Percentiles rank a stretch among this genome's conserved stretches.
Conservation (phyloP, 2,888 invertebrate genomes). For the Dynastes hyllus region DNA sequence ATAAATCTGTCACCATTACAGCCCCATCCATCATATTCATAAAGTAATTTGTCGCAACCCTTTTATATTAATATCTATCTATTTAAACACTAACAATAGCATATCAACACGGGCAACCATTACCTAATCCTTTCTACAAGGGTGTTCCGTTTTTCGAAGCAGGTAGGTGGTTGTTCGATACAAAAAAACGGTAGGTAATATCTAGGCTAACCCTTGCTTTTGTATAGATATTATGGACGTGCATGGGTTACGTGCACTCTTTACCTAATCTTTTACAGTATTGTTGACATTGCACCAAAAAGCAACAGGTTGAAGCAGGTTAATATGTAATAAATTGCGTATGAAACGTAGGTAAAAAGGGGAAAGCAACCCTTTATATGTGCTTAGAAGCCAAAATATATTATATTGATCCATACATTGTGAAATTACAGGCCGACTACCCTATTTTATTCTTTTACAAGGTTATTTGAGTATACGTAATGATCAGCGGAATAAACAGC, state of each 20-base stretch:
- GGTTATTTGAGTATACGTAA: too few relatives aligned
- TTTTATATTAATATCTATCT: background rate
- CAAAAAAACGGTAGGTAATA: background rate
- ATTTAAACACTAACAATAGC: background rate
- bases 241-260: background rate
- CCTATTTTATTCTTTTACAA: too few relatives aligned
- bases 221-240: background rate
- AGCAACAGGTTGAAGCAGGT: background rate
- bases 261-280: background rate
- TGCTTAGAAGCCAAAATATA: too few relatives aligned
- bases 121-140: constrained; percentile 1
- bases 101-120: background rate
- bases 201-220: background rate
- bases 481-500: too few relatives aligned
- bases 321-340: background rate
- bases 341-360: too few relatives aligned
- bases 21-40: constrained; percentile 15
- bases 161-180: background rate
- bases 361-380: too few relatives aligned
- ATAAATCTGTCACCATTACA: background rate
- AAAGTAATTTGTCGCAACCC: constrained; percentile 31
- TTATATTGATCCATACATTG: too few relatives aligned
- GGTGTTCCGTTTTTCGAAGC: background rate
- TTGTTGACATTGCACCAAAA: constrained; percentile 7
- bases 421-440: too few relatives aligned